These are phyloP conservation scores for Antrozous pallidus DNA, from an alignment of 2,797 vertebrate species.

Conservation along the genomic window DNA sequence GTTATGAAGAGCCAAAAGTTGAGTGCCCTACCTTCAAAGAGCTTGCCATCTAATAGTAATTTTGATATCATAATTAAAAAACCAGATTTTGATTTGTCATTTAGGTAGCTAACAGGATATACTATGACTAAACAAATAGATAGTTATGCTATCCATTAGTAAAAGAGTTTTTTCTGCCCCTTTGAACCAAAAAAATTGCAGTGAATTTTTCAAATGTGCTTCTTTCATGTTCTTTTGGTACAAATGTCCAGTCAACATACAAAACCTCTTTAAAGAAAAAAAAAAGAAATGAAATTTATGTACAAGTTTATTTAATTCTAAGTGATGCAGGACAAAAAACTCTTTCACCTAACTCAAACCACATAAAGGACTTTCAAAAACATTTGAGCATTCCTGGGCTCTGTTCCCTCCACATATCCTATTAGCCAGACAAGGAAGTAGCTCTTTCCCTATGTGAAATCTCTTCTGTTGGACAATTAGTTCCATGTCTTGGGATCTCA, in stretches of 20 bases:
- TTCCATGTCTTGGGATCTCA: conserved; percentile 66
- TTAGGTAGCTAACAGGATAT: neutral
- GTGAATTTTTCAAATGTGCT: conserved; percentile 35
- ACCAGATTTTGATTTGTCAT: neutral
- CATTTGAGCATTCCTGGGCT: conserved; percentile 58
- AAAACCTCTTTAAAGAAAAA: conserved; percentile 54
- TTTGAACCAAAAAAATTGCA: conserved; percentile 42
- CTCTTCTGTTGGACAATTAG: conserved; percentile 60
- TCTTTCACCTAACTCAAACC: conserved; percentile 66
- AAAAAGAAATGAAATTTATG: conserved; percentile 43
- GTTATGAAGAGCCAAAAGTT: neutral
- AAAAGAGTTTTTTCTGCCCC: neutral
- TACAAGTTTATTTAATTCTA: conserved; percentile 69
- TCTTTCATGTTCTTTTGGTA: conserved; percentile 55
- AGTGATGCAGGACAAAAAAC: conserved; percentile 60
- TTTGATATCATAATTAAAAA: neutral
- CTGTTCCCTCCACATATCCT: conserved; percentile 28
- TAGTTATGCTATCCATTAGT: neutral
- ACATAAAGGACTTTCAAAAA: conserved; percentile 66
- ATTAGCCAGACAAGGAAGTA: conserved; percentile 68
- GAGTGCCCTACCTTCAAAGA: neutral
- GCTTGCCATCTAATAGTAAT: neutral
- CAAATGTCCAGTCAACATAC: conserved; percentile 56
- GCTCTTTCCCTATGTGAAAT: conserved; percentile 59
- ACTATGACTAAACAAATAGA: conserved; percentile 1